Conservation (phyloP, 2,797 vertebrate species). For the Acanthopagrus latus region DNA sequence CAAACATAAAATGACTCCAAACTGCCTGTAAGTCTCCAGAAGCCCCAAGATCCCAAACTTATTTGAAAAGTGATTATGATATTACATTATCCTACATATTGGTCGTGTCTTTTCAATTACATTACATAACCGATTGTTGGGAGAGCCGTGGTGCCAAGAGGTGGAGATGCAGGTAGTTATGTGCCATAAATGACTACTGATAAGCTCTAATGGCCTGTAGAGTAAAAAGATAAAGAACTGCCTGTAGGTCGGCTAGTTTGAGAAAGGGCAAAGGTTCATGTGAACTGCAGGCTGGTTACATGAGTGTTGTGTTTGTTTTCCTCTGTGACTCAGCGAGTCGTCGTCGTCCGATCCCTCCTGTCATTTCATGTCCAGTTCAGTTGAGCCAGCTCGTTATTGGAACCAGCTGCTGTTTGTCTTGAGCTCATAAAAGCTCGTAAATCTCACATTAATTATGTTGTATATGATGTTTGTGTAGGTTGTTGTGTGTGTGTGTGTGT, state of each 20-base stretch:
- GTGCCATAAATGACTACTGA: neutral
- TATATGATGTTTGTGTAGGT: slow-evolving; percentile 38
- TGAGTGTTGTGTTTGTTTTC: neutral
- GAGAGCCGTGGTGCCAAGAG: slow-evolving; percentile 9
- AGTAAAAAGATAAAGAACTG: neutral
- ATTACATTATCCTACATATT: too few species aligned
- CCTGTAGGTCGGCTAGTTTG: neutral
- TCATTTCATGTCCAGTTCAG: slow-evolving; percentile 52
- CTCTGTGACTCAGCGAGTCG: slow-evolving; percentile 1
- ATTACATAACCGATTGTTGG: slow-evolving; percentile 52
- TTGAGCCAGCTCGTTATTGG: slow-evolving; percentile 52
- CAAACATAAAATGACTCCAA: too few species aligned
- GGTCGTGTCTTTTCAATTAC: too few species aligned
- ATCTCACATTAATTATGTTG: slow-evolving; percentile 39
- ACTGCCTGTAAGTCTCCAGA: too few species aligned
- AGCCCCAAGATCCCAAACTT: too few species aligned
- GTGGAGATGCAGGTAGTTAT: slow-evolving; percentile 27
- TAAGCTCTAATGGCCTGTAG: neutral
- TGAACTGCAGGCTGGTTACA: neutral
- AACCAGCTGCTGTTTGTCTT: slow-evolving; percentile 38
- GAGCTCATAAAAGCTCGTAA: slow-evolving; percentile 30
- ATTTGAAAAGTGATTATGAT: too few species aligned
- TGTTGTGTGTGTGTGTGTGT: slow-evolving; percentile 19
- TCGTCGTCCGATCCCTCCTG: slow-evolving; percentile 24
- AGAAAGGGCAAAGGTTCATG: neutral